Conservation (phyloP, 1,140 invertebrate genomes). For the Goniozus legneri region DNA sequence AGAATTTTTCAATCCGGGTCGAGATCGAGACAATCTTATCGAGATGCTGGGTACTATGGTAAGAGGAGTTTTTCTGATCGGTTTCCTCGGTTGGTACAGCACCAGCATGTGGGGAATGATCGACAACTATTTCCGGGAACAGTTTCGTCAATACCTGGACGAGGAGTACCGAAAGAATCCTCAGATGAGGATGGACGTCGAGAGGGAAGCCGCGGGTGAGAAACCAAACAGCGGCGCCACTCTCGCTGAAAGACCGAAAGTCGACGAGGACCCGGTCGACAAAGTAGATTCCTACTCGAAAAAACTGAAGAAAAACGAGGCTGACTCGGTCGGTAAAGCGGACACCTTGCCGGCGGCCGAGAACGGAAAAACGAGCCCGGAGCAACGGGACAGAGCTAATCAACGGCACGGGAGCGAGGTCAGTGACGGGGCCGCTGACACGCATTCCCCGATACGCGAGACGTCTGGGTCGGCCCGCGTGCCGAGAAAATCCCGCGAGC, state of each 20-base stretch:
- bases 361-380: neutral
- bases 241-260: conserved; percentile 17
- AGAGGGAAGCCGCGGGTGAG: conserved; percentile 9
- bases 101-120: conserved; percentile 54
- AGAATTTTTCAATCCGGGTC: no score
- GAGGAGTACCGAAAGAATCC: conserved; percentile 47
- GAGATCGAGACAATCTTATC: no score
- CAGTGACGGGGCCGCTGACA: no score
- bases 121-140: conserved; percentile 55
- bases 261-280: conserved; percentile 1
- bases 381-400: no score
- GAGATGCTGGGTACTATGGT: conserved; percentile 46
- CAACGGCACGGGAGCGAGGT: no score
- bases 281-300: no score
- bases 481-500: no score
- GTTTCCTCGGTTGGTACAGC: conserved; percentile 55
- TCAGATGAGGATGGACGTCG: conserved; percentile 24
- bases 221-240: conserved; percentile 2
- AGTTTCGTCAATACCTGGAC: conserved; percentile 52
- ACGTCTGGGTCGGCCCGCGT: no score
- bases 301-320: no score
- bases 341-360: neutral
- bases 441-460: no score
- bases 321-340: neutral
- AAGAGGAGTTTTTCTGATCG: conserved; percentile 47